Conservation (phyloP, 2,113 vertebrate species). For the Clarias gariepinus region DNA sequence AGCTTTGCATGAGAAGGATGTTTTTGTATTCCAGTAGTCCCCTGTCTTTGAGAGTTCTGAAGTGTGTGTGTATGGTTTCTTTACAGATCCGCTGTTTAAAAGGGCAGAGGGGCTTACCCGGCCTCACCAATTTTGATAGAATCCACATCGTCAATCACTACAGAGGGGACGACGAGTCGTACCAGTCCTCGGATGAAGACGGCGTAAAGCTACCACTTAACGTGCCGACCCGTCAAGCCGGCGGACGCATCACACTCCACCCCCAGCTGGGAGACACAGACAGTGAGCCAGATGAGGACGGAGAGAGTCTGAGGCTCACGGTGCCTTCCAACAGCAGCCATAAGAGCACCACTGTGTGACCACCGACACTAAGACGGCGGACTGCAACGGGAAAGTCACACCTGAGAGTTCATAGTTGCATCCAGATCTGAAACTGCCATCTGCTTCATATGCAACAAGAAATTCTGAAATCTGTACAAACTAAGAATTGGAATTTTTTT, state of each 20-base stretch:
- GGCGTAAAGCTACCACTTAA: slow-evolving; percentile 68
- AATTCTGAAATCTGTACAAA: slow-evolving; percentile 26
- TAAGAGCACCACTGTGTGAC: slow-evolving; percentile 89
- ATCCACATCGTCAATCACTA: slow-evolving; percentile 97
- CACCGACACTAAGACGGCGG: background rate
- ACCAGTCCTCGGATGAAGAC: slow-evolving; percentile 92
- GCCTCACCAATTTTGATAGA: slow-evolving; percentile 86
- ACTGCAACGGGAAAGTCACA: background rate
- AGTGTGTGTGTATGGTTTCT: slow-evolving; percentile 38
- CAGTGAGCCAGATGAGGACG: slow-evolving; percentile 85
- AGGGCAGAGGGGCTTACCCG: slow-evolving; percentile 79
- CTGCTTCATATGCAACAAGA: slow-evolving; percentile 3
- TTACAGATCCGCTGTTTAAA: slow-evolving; percentile 88
- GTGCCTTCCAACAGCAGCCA: slow-evolving; percentile 65
- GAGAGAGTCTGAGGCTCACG: slow-evolving; percentile 65
- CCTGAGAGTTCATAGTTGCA: background rate
- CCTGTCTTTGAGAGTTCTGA: background rate
- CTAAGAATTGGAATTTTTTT: background rate
- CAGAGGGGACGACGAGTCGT: slow-evolving; percentile 79
- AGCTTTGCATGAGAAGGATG: background rate
- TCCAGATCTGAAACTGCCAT: slow-evolving; percentile 20
- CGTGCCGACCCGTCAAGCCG: slow-evolving; percentile 64
- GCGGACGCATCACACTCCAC: slow-evolving; percentile 75
- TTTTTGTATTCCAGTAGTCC: background rate
- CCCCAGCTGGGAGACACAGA: slow-evolving; percentile 74